A percentile compares a stretch with the other conserved stretches of the same genome.
Evolutionary conservation across 2,888 invertebrate species (phyloP).

Genomic region (Volucella bombylans): DNA sequence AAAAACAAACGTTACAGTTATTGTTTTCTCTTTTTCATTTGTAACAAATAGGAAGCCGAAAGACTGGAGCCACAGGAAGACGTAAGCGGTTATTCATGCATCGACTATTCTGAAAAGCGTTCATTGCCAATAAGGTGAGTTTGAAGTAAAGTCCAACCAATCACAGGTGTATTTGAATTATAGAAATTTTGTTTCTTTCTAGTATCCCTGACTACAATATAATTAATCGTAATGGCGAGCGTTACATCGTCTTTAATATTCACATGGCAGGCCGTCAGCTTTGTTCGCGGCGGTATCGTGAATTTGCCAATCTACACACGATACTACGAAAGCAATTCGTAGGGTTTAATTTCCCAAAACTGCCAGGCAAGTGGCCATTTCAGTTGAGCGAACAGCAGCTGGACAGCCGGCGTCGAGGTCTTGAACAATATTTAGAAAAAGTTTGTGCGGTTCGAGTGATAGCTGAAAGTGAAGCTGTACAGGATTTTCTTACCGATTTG

Average conservation of each 20-base stretch:
- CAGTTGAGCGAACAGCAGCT: conserved; percentile 98
- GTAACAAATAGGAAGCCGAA: conserved; percentile 88
- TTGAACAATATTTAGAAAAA: conserved; percentile 99
- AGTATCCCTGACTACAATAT: conserved; percentile 98
- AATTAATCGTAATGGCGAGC: conserved; percentile 92
- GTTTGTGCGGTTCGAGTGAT: conserved; percentile 98
- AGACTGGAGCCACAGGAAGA: conserved; percentile 93
- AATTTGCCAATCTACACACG: conserved; percentile 95
- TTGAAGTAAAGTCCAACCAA: background rate
- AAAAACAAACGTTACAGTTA: conserved; percentile 8
- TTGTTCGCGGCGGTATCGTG: conserved; percentile 97
- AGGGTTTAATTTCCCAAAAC: conserved; percentile 97
- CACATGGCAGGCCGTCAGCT: conserved; percentile 99
- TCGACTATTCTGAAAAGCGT: conserved; percentile 97
- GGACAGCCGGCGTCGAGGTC: conserved; percentile 95
- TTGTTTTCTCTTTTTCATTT: background rate
- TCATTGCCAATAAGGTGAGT: conserved; percentile 87
- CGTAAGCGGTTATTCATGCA: conserved; percentile 88
- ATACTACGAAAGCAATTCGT: conserved; percentile 96
- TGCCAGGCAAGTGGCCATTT: conserved; percentile 99
- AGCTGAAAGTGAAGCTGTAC: conserved; percentile 97
- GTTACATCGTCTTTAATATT: conserved; percentile 97
- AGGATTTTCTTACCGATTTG: conserved; percentile 97
- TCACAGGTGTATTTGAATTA: background rate
- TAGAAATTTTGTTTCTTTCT: conserved; percentile 4